A percentile compares a stretch with the other conserved stretches of the same genome.
phyloP scores from a whole-genome alignment of 2,797 vertebrate species.

The Poecilia wingei region DNA sequence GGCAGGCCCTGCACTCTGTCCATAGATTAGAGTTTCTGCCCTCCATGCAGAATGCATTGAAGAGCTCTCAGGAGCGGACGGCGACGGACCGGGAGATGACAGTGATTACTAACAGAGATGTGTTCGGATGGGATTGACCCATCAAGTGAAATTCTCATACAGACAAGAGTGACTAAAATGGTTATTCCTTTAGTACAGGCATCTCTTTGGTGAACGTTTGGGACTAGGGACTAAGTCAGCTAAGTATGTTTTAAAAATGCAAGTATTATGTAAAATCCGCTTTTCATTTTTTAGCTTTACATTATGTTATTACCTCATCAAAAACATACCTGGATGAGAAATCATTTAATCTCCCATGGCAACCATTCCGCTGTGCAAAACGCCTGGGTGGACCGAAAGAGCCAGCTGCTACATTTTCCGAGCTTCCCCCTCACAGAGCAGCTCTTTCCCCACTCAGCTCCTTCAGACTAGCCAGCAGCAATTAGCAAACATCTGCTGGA shows the following conservation, averaged over 20 bases:
- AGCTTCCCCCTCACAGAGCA: too few species aligned
- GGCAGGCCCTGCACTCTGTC: slow-evolving; percentile 40
- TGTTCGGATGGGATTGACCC: neutral
- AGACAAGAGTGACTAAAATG: neutral
- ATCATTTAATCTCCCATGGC: too few species aligned
- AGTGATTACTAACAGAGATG: slow-evolving; percentile 27
- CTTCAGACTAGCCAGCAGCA: too few species aligned
- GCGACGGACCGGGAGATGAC: slow-evolving; percentile 5
- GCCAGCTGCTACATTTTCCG: too few species aligned
- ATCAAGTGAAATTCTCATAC: neutral
- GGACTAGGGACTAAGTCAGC: neutral
- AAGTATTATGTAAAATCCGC: too few species aligned
- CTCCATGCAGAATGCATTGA: slow-evolving; percentile 19
- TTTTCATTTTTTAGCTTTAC: too few species aligned
- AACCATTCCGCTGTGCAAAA: too few species aligned
- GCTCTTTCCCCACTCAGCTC: too few species aligned
- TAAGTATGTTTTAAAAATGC: neutral
- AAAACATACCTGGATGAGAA: too few species aligned
- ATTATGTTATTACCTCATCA: too few species aligned
- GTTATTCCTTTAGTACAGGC: neutral
- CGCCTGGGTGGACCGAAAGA: too few species aligned
- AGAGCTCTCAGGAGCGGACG: neutral
- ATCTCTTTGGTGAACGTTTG: neutral
- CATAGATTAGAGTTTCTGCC: slow-evolving; percentile 37
- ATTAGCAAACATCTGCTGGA: too few species aligned